Evolutionary conservation across 92 coral and sea anemone species (phyloP).

Genomic region (Plumapathes pennacea): DNA sequence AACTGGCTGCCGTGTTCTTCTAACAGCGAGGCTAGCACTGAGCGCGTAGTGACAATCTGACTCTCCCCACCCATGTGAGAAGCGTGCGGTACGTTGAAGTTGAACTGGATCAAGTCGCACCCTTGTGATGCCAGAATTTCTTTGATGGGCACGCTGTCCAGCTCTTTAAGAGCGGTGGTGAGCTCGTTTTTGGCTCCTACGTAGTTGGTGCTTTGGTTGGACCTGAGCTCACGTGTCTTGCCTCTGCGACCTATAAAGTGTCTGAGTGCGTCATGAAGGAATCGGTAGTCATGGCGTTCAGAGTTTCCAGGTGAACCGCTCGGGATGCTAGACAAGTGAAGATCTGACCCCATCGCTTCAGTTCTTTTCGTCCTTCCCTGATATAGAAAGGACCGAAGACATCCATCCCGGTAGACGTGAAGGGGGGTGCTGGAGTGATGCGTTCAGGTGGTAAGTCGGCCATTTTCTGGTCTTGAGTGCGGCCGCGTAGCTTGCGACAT

Average conservation of each 20-base stretch:
- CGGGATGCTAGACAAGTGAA: no score
- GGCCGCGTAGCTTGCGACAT: constrained; percentile 23
- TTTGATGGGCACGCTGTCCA: constrained; percentile 4
- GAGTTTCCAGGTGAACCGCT: no score
- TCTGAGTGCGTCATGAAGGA: no score
- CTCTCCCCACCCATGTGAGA: constrained; percentile 34
- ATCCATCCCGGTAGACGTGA: constrained; percentile 32
- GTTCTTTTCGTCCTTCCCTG: constrained; percentile 15
- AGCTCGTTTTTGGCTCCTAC: constrained; percentile 33
- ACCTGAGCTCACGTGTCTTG: no score
- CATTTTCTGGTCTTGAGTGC: constrained; percentile 14
- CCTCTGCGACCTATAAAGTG: no score
- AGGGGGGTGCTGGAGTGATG: constrained; percentile 19
- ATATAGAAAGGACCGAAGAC: constrained; percentile 28
- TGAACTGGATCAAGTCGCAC: constrained; percentile 43
- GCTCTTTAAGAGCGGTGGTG: no score
- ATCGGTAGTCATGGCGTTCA: no score
- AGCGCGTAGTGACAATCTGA: constrained; percentile 25
- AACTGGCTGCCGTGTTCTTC: constrained; percentile 40
- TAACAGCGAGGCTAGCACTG: constrained; percentile 25
- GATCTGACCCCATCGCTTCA: no score
- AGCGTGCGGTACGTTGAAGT: constrained; percentile 24
- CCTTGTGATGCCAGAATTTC: constrained; percentile 13
- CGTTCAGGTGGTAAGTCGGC: constrained; percentile 16
- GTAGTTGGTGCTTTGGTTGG: constrained; percentile 32